Base-by-base conservation (phyloP, 2,113 vertebrate species). In the Gnathonemus longibarbis region DNA sequence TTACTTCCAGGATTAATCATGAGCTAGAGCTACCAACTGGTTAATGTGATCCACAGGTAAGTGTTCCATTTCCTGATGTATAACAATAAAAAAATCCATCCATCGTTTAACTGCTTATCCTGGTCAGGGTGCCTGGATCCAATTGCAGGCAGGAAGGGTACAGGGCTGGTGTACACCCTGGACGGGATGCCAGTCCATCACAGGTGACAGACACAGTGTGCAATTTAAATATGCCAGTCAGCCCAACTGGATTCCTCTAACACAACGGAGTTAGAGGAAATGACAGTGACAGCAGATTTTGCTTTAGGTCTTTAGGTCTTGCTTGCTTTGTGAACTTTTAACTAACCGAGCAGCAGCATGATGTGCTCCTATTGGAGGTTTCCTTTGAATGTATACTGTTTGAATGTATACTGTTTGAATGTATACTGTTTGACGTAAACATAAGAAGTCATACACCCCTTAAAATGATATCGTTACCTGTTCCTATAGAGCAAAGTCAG, bases 1-100 rank as follows among this genome's bases (percentile, higher is more conserved):
- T 88, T 45, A 74, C 56, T 83, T 88, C 35, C 62, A 83, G 70
- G 89, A 88, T 88, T 89, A 88, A 91, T 50, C 70, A 90, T 90
- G 90, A 88, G 58, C 31, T 39, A 8, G 52, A 90, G 89, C 84
- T n/a, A 70, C 83, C 35, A 53, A 83, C 91, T 91, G 88, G 88
- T 85, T 91, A 92, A 88, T 89, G 88, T 89, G 91, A 91, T 88
- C 91, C 52, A 19, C 80, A 89, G 90, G 58, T 42, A 90, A 58
- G 84, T 52, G 62, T 88, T 46, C 91, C 93, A 84, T 91, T 91
- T 91, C 92, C 62, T 84, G 90, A 90, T 62, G 58, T 9, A 62
- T 62, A 5, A 62, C 2, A 62, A 62, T 62, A 3, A 62, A n/a
- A n/a, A 58, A n/a, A 10, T 7, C 24, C 0, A 58, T 58, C 19